Conservation (phyloP, 2,797 vertebrate genomes). For the Cirrhinus molitorella region DNA sequence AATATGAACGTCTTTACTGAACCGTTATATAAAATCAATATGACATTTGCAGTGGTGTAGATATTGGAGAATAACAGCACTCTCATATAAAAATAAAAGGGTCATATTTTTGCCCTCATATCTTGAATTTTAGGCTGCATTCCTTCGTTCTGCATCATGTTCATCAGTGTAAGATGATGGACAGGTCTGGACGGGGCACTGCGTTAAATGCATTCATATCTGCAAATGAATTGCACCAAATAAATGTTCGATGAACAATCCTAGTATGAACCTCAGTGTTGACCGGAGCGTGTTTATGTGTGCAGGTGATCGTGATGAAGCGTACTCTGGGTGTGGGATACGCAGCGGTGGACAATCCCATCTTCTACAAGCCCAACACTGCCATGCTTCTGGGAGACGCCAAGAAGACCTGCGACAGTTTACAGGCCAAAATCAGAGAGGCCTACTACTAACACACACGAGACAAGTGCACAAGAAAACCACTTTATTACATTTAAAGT, state of each 20-base stretch:
- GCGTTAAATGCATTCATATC: background rate
- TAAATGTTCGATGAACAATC: background rate
- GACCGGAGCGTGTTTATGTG: background rate
- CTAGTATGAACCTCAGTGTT: background rate
- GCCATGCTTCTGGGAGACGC: conserved; percentile 82
- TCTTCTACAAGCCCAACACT: conserved; percentile 84
- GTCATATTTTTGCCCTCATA: background rate
- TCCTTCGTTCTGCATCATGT: background rate
- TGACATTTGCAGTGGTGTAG: too few species aligned
- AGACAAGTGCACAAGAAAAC: background rate
- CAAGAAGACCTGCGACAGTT: conserved; percentile 81
- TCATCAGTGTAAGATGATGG: background rate
- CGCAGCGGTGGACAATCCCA: conserved; percentile 84
- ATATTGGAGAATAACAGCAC: too few species aligned
- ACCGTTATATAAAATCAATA: background rate
- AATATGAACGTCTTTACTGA: background rate
- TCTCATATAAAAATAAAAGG: too few species aligned
- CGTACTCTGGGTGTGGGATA: conserved; percentile 84
- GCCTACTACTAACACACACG: conserved; percentile 64
- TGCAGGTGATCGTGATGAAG: conserved; percentile 86
- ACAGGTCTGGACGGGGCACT: too few species aligned
- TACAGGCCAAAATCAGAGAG: conserved; percentile 81
- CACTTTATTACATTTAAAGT: conserved; percentile 34
- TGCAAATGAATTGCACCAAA: background rate
- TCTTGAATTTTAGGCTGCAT: background rate